phyloP scores from a whole-genome alignment of 2,797 vertebrate species.

The Sphenopsis melanotis region DNA sequence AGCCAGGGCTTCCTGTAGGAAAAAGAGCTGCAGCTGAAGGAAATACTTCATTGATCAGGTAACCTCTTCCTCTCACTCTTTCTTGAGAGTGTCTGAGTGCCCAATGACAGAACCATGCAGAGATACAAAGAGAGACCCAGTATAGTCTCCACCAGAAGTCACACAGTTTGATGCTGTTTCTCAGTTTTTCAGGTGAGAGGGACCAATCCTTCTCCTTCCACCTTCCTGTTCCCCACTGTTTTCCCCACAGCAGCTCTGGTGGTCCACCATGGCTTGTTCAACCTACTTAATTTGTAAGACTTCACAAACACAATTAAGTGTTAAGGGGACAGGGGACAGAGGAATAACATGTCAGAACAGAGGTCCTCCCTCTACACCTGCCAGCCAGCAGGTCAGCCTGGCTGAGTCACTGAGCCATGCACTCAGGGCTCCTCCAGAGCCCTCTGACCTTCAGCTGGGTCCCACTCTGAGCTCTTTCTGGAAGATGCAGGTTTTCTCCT shows the following conservation, averaged over 20 bases:
- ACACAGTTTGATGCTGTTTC: neutral
- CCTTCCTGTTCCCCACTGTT: neutral
- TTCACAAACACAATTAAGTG: neutral
- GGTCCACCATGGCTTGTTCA: neutral
- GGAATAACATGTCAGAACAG: neutral
- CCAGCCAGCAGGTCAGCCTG: neutral
- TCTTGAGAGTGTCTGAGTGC: conserved; percentile 41
- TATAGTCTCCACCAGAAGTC: neutral
- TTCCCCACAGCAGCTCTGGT: neutral
- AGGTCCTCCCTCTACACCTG: neutral
- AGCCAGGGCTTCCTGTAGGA: conserved; percentile 52
- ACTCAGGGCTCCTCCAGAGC: neutral
- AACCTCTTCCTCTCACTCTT: conserved; percentile 37
- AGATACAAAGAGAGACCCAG: neutral
- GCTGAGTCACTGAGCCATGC: neutral
- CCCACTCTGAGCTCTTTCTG: neutral
- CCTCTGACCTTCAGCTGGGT: neutral
- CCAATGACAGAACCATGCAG: neutral
- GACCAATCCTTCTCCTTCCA: neutral
- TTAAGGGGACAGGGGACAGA: neutral
- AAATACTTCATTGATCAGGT: conserved; percentile 61
- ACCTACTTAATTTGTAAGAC: neutral
- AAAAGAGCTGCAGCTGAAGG: conserved; percentile 35
- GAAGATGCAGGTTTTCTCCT: neutral
- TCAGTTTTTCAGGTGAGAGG: neutral